A percentile compares a stretch with the other conserved stretches of the same genome.
Conservation (phyloP, 30 jellyfish, hydroid and myxozoan genomes). For the Turritopsis rubra region DNA sequence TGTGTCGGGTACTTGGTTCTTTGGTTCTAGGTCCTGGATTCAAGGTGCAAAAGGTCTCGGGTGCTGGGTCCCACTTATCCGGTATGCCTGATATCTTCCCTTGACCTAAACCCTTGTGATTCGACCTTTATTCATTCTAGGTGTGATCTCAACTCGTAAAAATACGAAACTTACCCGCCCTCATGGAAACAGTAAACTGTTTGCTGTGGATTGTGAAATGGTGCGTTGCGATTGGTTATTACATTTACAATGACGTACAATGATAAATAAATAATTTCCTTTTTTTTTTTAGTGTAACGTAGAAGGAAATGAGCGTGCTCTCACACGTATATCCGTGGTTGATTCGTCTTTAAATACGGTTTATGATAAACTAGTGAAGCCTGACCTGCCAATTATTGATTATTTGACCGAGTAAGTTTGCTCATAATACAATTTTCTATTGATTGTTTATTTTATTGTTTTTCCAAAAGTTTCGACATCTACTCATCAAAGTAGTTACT, state of each 20-base stretch:
- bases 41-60: too few relatives aligned
- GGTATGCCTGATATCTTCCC: too few relatives aligned
- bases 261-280: too few relatives aligned
- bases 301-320: conserved; percentile 39
- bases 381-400: conserved; percentile 60
- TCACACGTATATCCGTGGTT: conserved; percentile 70
- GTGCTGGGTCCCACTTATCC: too few relatives aligned
- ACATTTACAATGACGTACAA: too few relatives aligned
- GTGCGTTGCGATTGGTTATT: conserved; percentile 19
- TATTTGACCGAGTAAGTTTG: conserved; percentile 67
- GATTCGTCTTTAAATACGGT: conserved; percentile 50
- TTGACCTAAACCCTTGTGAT: too few relatives aligned
- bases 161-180: conserved; percentile 12
- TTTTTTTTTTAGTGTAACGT: conserved; percentile 47
- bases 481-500: too few relatives aligned
- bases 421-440: neutral
- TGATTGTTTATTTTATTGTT: too few relatives aligned
- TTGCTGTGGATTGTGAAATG: conserved; percentile 92
- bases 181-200: conserved; percentile 33
- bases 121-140: neutral
- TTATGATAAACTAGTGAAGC: conserved; percentile 76
- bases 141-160: conserved; percentile 33
- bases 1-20: too few relatives aligned
- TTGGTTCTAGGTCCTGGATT: too few relatives aligned
- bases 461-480: too few relatives aligned